phyloP scores from a whole-genome alignment of 1,140 invertebrate genomes.

The Bradysia coprophila region DNA sequence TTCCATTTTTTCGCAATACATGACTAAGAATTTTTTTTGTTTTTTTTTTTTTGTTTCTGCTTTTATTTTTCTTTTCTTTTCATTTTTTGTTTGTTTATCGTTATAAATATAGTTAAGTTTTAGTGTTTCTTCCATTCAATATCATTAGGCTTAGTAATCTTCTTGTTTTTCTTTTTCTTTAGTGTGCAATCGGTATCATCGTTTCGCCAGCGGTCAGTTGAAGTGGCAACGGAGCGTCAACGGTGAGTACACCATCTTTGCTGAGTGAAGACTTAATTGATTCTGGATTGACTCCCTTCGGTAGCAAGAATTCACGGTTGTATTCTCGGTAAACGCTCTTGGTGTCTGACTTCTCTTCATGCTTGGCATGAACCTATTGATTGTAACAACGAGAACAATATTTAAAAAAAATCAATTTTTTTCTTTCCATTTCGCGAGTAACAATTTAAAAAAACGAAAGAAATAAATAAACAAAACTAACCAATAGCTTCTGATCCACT shows the following conservation, averaged over 20 bases:
- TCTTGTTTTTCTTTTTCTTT: background rate
- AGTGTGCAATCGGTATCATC: conserved; percentile 57
- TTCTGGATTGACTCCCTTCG: conserved; percentile 84
- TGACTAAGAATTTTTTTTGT: too few relatives aligned
- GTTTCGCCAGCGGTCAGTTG: conserved; percentile 54
- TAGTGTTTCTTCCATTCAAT: too few relatives aligned
- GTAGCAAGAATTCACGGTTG: conserved; percentile 86
- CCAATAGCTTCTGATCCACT: conserved; percentile 87
- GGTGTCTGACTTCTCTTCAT: conserved; percentile 87
- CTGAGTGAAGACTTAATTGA: conserved; percentile 76
- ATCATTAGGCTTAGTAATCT: too few relatives aligned
- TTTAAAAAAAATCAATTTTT: conserved; percentile 1
- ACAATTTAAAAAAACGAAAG: too few relatives aligned
- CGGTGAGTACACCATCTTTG: conserved; percentile 83
- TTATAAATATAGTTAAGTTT: too few relatives aligned
- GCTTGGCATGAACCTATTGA: conserved; percentile 82
- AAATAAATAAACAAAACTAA: conserved; percentile 38
- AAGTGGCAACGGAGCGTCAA: conserved; percentile 79
- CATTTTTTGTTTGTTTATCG: too few relatives aligned
- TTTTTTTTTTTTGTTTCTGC: too few relatives aligned
- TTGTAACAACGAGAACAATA: conserved; percentile 8
- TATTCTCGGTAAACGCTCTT: conserved; percentile 91
- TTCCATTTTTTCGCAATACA: too few relatives aligned
- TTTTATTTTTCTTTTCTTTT: too few relatives aligned
- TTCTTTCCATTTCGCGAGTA: too few relatives aligned